Percentiles rank a stretch among this genome's conserved stretches.
phyloP scores from a whole-genome alignment of 1,140 invertebrate species.

The Papilio dardanus region DNA sequence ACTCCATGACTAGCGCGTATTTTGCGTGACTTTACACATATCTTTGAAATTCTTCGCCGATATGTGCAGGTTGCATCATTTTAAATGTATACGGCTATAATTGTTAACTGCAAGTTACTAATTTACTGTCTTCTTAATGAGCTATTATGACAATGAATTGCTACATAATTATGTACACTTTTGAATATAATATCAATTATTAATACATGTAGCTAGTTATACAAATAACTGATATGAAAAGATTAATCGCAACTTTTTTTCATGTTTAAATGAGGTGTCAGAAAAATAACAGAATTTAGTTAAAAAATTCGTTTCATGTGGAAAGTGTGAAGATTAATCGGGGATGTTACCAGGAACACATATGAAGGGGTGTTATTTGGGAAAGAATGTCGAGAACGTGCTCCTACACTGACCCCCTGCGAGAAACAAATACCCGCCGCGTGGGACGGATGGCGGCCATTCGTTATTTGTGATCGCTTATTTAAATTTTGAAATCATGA shows the following conservation, averaged over 20 bases:
- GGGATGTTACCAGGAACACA: slow-evolving; percentile 58
- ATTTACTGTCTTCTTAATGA: too few species aligned
- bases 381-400: slow-evolving; percentile 77
- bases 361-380: slow-evolving; percentile 71
- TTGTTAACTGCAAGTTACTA: too few species aligned
- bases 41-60: too few species aligned
- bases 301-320: slow-evolving; percentile 54
- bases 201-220: too few species aligned
- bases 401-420: slow-evolving; percentile 69
- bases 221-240: not conserved
- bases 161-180: too few species aligned
- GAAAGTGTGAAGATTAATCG: slow-evolving; percentile 77
- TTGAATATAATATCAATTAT: too few species aligned
- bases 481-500: slow-evolving; percentile 69
- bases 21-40: too few species aligned
- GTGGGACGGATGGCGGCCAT: slow-evolving; percentile 65
- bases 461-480: slow-evolving; percentile 62
- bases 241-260: not conserved
- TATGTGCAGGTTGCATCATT: too few species aligned
- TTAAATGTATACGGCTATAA: too few species aligned
- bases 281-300: slow-evolving; percentile 49
- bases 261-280: slow-evolving; percentile 5
- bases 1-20: too few species aligned
- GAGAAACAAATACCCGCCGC: slow-evolving; percentile 66
- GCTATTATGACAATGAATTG: too few species aligned